These are phyloP conservation scores for Euspilapteryx auroguttella DNA, from an alignment of 2,888 invertebrate species.

Conservation along the genomic window DNA sequence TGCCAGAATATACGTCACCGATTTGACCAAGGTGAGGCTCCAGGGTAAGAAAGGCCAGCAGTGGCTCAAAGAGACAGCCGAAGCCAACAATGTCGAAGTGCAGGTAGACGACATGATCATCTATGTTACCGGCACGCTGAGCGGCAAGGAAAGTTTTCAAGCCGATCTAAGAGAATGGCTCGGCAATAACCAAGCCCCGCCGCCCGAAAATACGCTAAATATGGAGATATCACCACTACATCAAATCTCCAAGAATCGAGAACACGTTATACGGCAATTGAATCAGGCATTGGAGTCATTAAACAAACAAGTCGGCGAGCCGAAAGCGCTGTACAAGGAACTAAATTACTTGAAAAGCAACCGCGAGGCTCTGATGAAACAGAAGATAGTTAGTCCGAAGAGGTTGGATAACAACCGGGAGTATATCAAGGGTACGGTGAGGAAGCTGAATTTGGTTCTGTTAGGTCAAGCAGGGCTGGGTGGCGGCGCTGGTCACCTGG, in stretches of 20 bases:
- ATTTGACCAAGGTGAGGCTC: slow-evolving; percentile 43
- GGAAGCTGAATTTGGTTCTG: slow-evolving; percentile 58
- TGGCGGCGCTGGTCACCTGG: slow-evolving; percentile 46
- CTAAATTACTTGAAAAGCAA: slow-evolving; percentile 36
- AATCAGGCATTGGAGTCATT: slow-evolving; percentile 29
- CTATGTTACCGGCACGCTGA: slow-evolving; percentile 48
- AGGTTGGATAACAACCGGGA: slow-evolving; percentile 25
- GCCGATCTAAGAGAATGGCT: slow-evolving; percentile 38
- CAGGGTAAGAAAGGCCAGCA: slow-evolving; percentile 39
- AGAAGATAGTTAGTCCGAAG: slow-evolving; percentile 27
- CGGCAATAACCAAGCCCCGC: slow-evolving; percentile 2
- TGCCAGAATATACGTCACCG: slow-evolving; percentile 51
- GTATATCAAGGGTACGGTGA: slow-evolving; percentile 41
- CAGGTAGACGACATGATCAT: slow-evolving; percentile 26
- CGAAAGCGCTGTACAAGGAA: slow-evolving; percentile 36
- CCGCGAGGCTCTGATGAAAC: slow-evolving; percentile 33
- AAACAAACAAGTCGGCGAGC: slow-evolving; percentile 51
- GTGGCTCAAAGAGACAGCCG: slow-evolving; percentile 34
- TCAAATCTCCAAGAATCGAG: slow-evolving; percentile 38
- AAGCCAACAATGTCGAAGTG: slow-evolving; percentile 28
- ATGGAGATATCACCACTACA: too few species aligned
- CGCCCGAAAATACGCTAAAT: slow-evolving; percentile 12
- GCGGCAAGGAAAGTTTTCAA: slow-evolving; percentile 55
- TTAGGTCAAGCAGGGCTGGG: slow-evolving; percentile 62
- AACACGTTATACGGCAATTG: slow-evolving; percentile 24